Base-by-base conservation (phyloP, 2,113 vertebrate species). In the Elephantulus edwardii region DNA sequence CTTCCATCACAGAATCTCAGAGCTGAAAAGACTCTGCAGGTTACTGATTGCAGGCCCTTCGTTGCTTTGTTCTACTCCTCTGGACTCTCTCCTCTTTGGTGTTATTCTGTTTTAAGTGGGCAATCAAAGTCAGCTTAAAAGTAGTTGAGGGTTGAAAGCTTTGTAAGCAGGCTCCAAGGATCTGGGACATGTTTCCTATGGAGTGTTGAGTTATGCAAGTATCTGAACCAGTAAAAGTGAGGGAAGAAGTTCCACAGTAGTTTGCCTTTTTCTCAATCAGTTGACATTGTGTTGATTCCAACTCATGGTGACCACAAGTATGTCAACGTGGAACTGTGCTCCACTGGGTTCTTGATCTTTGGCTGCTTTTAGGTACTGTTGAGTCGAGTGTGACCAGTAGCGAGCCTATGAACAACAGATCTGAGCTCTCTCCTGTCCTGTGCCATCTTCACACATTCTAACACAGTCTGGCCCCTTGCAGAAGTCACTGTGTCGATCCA, bases 101-200 rank as follows among this genome's bases (percentile, higher is more conserved):
- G 4, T 9, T 71, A 0, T 64, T 68, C 40, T 77, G 0, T 62
- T 77, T 79, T 35, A 30, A 1, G 1, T 9, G 13, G 5, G 66
- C 38, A 33, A 54, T 80, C 83, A 66, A 54, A 54, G 30, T 46
- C 38, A 19, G 5, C 30, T 86, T 72, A 30, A 86, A 52, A 22
- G 78, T 42, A 16, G 6, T 6, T 33, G 35, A 83, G 33, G 17
- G 26, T 12, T 50, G 22, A 28, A 30, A 79, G 44, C 30, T 79
- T 81, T 54, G 11, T 75, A 19, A 60, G 12, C 12, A 44, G 30
- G 9, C 54, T 75, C 26, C 3, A 0, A 52, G 75, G 13, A 88
- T 35, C 2, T 6, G 14, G 50, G 46, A 22, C 22, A 22, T 30
- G 14, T 74, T 40, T 70, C 2, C 0, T 33, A 8, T 56, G 50